Evolutionary conservation across 2,113 vertebrate genomes (phyloP).

Genomic region (Chlorodrepanis virens): DNA sequence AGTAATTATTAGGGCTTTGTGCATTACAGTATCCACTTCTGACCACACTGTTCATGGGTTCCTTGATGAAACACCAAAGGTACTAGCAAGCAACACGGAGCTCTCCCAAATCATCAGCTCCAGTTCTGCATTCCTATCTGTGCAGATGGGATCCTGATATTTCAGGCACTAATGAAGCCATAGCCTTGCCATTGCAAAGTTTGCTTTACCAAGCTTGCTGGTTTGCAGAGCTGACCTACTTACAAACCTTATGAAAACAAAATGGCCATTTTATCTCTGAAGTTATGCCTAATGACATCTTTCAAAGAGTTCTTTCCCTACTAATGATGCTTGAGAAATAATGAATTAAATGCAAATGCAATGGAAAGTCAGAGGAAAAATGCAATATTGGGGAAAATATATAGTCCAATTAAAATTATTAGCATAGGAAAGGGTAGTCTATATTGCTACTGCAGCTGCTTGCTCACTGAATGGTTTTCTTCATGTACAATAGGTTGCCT

Average conservation of each 20-base stretch:
- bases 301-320: not conserved
- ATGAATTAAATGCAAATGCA: conserved; percentile 51
- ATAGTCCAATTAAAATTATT: conserved; percentile 53
- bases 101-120: not conserved
- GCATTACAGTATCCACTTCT: not conserved
- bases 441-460: conserved; percentile 10
- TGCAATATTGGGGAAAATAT: conserved; percentile 51
- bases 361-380: not conserved
- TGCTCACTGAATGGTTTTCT: not conserved
- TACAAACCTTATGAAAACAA: conserved; percentile 46
- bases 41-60: not conserved
- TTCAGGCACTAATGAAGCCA: not conserved
- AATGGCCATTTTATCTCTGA: conserved; percentile 16
- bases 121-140: not conserved
- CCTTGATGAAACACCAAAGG: not conserved
- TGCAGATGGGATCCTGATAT: not conserved
- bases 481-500: conserved; percentile 38
- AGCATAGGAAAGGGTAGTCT: conserved; percentile 42
- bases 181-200: not conserved
- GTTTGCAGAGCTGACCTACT: conserved; percentile 45
- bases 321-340: conserved; percentile 45
- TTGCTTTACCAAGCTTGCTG: not conserved
- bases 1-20: not conserved
- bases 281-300: conserved; percentile 36
- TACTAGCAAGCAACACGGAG: not conserved